Evolutionary conservation across 2,113 vertebrate species (phyloP), one percentile per base, ranked within the genome.

Genomic region (Percopsis transmontana): DNA sequence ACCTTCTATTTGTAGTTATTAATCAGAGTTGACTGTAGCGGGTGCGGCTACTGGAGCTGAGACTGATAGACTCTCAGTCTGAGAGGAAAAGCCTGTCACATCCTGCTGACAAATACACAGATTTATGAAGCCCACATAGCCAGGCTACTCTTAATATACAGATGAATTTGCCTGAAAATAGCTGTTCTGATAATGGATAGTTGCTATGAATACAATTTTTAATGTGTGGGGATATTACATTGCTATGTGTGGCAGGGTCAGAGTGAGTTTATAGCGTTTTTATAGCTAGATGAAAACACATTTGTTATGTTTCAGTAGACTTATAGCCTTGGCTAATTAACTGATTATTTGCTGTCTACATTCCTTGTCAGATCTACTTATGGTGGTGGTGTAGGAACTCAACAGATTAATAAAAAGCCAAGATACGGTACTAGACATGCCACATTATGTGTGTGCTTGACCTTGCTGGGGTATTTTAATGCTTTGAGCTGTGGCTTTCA

Each of bases 1-100:
- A 77, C 82, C 87, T 87, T 77, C 76, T 87, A 83, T 90, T 91
- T 87, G 80, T 80, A 84, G 88, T 89, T 92, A 91, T 91, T 91
- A 92, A 90, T 92, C 91, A 90, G 86, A 86, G 78, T 87, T 88
- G 90, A 91, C 86, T 90, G 86, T 89, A 86, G 89, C 80, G 68
- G 87, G 81, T 84, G 85, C 62, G 72, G 83, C 86, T 83, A 86
- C 81, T 87, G 88, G 82, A 88, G 85, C 85, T 87, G 85, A 86
- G 82, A 83, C 84, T 88, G 89, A 92, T 91, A 85, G 87, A 87
- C 84, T 88, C 85, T 86, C 87, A 77, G 85, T 90, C 88, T 87
- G 85, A 87, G 87, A 86, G 86, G 85, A 88, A 87, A 88, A 88
- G 85, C 80, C 75, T 88, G 87, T 89, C 89, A 83, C 86, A 75